A percentile compares a stretch with the other conserved stretches of the same genome.
These are phyloP conservation scores for Channa maculata DNA, from an alignment of 2,113 vertebrate genomes.

Conservation along the genomic window DNA sequence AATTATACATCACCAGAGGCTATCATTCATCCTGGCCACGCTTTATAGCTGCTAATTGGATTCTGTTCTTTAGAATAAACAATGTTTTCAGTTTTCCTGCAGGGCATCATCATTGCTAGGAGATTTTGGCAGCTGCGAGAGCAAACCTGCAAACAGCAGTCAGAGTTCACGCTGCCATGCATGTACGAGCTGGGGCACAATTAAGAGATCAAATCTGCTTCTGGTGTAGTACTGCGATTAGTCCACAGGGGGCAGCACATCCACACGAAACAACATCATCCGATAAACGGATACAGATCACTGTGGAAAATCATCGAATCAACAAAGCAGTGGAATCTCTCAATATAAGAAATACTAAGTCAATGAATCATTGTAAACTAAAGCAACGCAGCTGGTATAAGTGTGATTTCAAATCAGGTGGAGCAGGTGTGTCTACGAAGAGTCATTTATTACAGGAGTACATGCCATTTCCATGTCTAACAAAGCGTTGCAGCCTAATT, in stretches of 20 bases:
- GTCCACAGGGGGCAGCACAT: conserved; percentile 74
- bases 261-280: conserved; percentile 33
- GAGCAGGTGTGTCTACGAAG: conserved; percentile 13
- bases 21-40: conserved; percentile 48
- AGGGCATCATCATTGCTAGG: conserved; percentile 29
- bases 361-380: neutral
- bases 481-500: conserved; percentile 45
- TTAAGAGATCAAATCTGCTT: conserved; percentile 29
- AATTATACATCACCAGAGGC: conserved; percentile 63
- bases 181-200: conserved; percentile 9
- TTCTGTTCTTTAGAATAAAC: conserved; percentile 67
- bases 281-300: conserved; percentile 13
- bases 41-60: conserved; percentile 72
- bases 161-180: conserved; percentile 16
- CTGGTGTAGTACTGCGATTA: conserved; percentile 28
- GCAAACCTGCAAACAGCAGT: conserved; percentile 24
- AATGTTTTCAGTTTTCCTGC: conserved; percentile 38
- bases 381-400: neutral
- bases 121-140: conserved; percentile 4
- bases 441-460: conserved; percentile 27
- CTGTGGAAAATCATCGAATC: conserved; percentile 28
- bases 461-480: conserved; percentile 44
- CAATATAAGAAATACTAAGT: neutral
- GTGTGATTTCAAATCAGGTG: neutral
- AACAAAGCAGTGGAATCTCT: conserved; percentile 7